phyloP scores from a whole-genome alignment of 1,140 invertebrate genomes.

The Zaprionus inermis region DNA sequence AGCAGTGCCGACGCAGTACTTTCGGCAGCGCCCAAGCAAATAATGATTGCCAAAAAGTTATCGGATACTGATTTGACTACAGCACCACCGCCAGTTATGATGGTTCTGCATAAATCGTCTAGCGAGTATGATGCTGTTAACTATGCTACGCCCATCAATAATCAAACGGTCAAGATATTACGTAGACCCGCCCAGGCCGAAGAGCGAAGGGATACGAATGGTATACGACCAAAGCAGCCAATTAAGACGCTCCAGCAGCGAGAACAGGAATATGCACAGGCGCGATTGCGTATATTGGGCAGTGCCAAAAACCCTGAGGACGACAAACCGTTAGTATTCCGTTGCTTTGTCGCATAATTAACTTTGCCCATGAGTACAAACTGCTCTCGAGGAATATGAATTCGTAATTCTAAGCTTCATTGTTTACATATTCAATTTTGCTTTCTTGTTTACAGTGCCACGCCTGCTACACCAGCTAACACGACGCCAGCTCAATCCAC shows the following conservation, averaged over 20 bases:
- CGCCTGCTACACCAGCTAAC: slow-evolving; percentile 40
- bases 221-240: slow-evolving; percentile 87
- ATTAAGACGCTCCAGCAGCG: slow-evolving; percentile 94
- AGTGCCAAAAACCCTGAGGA: slow-evolving; percentile 91
- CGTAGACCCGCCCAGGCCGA: slow-evolving; percentile 88
- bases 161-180: slow-evolving; percentile 92
- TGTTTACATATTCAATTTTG: background rate
- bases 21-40: slow-evolving; percentile 83
- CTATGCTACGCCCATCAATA: slow-evolving; percentile 86
- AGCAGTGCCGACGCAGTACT: slow-evolving; percentile 45
- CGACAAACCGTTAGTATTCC: slow-evolving; percentile 86
- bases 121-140: slow-evolving; percentile 86
- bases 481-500: slow-evolving; percentile 15
- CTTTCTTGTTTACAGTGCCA: slow-evolving; percentile 31
- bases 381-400: background rate
- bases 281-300: slow-evolving; percentile 92
- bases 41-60: slow-evolving; percentile 85
- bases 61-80: slow-evolving; percentile 58
- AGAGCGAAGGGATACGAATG: slow-evolving; percentile 86
- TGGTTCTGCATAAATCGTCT: slow-evolving; percentile 74
- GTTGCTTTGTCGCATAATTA: background rate
- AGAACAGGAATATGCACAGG: slow-evolving; percentile 94
- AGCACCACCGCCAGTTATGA: slow-evolving; percentile 69
- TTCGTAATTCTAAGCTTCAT: background rate
- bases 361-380: background rate